These are phyloP conservation scores for Platichthys stellatus DNA, from an alignment of 2,113 vertebrate genomes.

Conservation along the genomic window DNA sequence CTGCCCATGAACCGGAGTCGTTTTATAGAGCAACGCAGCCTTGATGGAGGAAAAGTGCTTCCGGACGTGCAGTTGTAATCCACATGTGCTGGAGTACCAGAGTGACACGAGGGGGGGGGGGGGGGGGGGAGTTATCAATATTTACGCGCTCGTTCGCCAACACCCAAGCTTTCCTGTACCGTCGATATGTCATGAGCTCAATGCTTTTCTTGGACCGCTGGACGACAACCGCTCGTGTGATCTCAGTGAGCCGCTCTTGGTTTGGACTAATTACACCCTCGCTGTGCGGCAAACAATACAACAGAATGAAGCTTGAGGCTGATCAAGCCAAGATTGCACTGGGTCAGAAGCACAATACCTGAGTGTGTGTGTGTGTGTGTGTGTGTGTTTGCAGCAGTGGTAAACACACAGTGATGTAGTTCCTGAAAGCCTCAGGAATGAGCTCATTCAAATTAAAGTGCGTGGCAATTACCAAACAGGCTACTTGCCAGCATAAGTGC, in stretches of 20 bases:
- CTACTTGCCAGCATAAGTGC: slow-evolving; percentile 47
- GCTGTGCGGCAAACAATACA: too few relatives aligned
- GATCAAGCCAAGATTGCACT: slow-evolving; percentile 24
- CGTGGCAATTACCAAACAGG: slow-evolving; percentile 67
- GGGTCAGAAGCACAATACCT: slow-evolving; percentile 32
- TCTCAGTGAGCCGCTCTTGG: slow-evolving; percentile 13
- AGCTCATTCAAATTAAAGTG: slow-evolving; percentile 75
- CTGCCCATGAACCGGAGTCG: slow-evolving; percentile 16
- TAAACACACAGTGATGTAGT: slow-evolving; percentile 64
- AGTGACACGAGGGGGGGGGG: slow-evolving; percentile 54
- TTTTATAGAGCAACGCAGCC: slow-evolving; percentile 45
- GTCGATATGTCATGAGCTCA: slow-evolving; percentile 36
- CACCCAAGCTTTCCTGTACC: slow-evolving; percentile 51
- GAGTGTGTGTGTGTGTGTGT: slow-evolving; percentile 12
- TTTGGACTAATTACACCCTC: slow-evolving; percentile 7
- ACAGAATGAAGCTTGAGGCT: not conserved
- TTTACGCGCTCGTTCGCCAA: slow-evolving; percentile 40
- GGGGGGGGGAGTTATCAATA: slow-evolving; percentile 40
- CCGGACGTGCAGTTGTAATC: slow-evolving; percentile 42
- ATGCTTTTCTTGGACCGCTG: slow-evolving; percentile 58
- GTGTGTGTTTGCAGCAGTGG: slow-evolving; percentile 8
- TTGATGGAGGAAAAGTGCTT: slow-evolving; percentile 52
- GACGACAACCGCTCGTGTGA: slow-evolving; percentile 29
- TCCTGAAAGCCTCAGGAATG: slow-evolving; percentile 63
- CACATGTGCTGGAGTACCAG: slow-evolving; percentile 43